These are phyloP conservation scores for Uromys caudimaculatus DNA, from an alignment of 2,797 vertebrate genomes.

Conservation along the genomic window DNA sequence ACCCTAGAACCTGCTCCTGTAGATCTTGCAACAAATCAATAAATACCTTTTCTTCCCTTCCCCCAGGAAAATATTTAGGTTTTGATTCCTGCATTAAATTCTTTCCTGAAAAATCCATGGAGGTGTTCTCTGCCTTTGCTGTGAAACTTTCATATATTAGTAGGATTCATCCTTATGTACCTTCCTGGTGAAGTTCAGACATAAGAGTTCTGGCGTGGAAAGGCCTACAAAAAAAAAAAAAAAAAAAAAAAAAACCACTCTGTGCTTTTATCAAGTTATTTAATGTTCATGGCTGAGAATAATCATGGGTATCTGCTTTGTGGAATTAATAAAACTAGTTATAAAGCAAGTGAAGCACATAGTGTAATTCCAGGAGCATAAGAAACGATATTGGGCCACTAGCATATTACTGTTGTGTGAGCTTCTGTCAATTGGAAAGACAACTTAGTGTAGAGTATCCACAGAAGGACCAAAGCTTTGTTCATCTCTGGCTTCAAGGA, in stretches of 20 bases:
- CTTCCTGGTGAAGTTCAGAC: not conserved
- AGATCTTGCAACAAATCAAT: not conserved
- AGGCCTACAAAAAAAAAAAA: not conserved
- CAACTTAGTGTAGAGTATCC: not conserved
- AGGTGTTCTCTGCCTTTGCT: not conserved
- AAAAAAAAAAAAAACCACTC: not conserved
- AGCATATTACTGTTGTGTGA: not conserved
- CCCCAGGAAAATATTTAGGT: not conserved
- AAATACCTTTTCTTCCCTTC: not conserved
- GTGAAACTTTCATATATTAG: not conserved
- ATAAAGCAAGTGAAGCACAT: not conserved
- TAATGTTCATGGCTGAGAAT: not conserved
- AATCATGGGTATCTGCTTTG: not conserved
- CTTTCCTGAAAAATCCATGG: not conserved
- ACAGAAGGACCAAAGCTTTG: not conserved
- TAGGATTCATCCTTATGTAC: not conserved
- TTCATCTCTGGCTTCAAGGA: not conserved
- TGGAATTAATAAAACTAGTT: slow-evolving; percentile 4
- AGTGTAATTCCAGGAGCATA: not conserved
- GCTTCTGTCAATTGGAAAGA: not conserved
- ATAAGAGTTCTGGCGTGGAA: not conserved
- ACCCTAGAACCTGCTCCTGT: not conserved
- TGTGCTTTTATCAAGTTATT: slow-evolving; percentile 1
- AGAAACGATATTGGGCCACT: not conserved
- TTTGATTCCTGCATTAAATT: not conserved